Percentiles rank a stretch among this genome's conserved stretches.
phyloP scores from a whole-genome alignment of 2,888 invertebrate species.

The Cataglyphis altisquamis region DNA sequence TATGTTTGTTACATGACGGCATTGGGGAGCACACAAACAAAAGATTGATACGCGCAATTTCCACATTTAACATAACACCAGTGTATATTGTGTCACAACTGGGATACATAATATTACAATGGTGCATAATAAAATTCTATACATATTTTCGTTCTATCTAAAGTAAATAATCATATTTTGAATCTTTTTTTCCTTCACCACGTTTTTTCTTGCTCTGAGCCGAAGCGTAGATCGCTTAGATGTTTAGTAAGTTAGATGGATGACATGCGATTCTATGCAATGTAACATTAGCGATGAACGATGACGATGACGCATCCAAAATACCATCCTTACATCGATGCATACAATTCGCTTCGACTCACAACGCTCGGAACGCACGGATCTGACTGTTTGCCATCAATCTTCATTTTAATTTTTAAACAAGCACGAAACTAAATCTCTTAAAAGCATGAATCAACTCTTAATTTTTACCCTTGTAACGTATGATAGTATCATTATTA shows the following conservation, averaged over 20 bases:
- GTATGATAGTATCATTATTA: constrained; percentile 79
- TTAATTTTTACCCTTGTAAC: constrained; percentile 82
- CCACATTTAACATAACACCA: constrained; percentile 86
- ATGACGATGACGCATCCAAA: neutral
- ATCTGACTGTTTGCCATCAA: constrained; percentile 72
- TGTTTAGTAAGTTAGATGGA: neutral
- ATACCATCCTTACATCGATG: neutral
- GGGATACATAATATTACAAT: constrained; percentile 86
- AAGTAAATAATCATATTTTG: constrained; percentile 83
- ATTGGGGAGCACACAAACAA: constrained; percentile 49
- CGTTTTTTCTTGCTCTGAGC: constrained; percentile 76
- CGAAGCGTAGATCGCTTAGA: constrained; percentile 66
- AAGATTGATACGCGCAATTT: constrained; percentile 76
- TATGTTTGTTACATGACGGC: neutral
- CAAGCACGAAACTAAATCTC: constrained; percentile 83
- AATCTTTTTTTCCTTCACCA: constrained; percentile 72
- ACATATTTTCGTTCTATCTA: constrained; percentile 85
- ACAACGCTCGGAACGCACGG: constrained; percentile 75
- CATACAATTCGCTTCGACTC: constrained; percentile 72
- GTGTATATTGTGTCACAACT: constrained; percentile 86
- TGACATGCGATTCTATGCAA: neutral
- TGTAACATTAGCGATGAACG: neutral
- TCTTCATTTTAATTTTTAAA: constrained; percentile 66
- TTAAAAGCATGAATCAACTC: constrained; percentile 85
- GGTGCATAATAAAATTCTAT: constrained; percentile 86